Base-by-base conservation (phyloP, 2,888 invertebrate species). In the Allygus modestus region DNA sequence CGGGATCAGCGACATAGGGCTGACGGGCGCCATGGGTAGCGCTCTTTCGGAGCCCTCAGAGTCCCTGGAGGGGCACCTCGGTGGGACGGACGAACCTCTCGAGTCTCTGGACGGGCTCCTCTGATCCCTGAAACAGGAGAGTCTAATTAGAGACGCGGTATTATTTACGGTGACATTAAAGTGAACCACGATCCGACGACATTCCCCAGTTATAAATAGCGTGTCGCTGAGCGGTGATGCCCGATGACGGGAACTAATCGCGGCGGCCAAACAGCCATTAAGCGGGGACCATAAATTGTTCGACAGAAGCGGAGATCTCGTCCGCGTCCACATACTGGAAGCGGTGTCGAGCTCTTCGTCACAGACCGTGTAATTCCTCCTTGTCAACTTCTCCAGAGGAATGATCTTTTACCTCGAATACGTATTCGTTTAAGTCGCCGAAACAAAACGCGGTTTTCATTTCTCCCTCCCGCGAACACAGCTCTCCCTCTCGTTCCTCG, bases 51-150 rank as follows among this genome's bases (percentile, higher is more conserved):
- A 95, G 89, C 94, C 94, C 89, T 94, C 92, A n/a, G 95, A 95
- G 90, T 95, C 96, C 89, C 94, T 94, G 84, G 95, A 95, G 86
- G 96, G 95, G 91, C 96, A 96, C 87, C 95, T 94, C 86, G 94
- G 94, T 86, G 94, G 94, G 75, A 92, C 92, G 87, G 94, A 94
- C 83, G 92, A 93, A 88, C 92, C 93, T 88, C 92, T 91, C 85
- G 96, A 96, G 89, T 96, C 96, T 89, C 96, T 93, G 84, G 96
- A 96, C 88, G 96, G 94, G 91, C 95, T 96, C 89, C 91, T 90
- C 89, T 92, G 91, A 91, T 96, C 96, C 92, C 96, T 96, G 94
- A 12, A 23, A 94, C 79, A 79, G 31, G 20, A 79, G 33, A 79
- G 31, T 54, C 51, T 79, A 79, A 79, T 79, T 79, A 79, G 28